Percentiles rank a stretch among this genome's conserved stretches.
Conservation (phyloP, 2,797 vertebrate species). For the Balearica regulorum region DNA sequence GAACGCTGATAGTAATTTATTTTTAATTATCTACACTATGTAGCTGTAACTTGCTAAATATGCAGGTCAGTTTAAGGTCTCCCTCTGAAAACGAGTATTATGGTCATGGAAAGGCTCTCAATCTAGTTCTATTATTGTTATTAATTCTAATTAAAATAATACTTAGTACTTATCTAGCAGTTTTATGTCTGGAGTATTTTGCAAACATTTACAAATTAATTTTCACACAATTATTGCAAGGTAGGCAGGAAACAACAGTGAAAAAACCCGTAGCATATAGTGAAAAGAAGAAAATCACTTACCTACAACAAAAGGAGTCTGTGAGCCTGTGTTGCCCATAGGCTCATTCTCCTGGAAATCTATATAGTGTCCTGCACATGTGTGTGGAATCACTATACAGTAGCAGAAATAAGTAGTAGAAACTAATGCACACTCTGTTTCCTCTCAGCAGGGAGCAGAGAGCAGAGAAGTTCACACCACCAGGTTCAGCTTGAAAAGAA, state of each 20-base stretch:
- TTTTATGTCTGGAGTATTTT: conserved; percentile 36
- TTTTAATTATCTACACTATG: conserved; percentile 54
- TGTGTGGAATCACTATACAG: background rate
- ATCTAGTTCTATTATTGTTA: conserved; percentile 22
- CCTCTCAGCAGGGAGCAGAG: background rate
- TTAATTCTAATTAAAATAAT: conserved; percentile 45
- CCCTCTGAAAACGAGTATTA: background rate
- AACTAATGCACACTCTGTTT: background rate
- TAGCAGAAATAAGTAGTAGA: background rate
- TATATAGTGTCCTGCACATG: background rate
- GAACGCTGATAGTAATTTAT: conserved; percentile 46
- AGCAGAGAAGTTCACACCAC: background rate
- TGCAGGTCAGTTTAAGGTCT: conserved; percentile 52
- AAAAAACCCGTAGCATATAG: background rate
- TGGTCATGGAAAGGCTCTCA: conserved; percentile 7
- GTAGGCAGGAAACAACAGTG: background rate
- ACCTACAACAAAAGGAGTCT: background rate
- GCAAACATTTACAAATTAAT: conserved; percentile 31
- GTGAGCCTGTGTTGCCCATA: background rate
- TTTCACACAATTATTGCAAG: background rate
- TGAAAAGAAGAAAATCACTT: background rate
- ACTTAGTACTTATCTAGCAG: conserved; percentile 3
- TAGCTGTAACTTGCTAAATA: conserved; percentile 55
- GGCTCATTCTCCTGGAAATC: background rate
- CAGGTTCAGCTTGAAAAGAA: background rate